Evolutionary conservation across 2,113 vertebrate genomes (phyloP).

Genomic region (Xiphias gladius): DNA sequence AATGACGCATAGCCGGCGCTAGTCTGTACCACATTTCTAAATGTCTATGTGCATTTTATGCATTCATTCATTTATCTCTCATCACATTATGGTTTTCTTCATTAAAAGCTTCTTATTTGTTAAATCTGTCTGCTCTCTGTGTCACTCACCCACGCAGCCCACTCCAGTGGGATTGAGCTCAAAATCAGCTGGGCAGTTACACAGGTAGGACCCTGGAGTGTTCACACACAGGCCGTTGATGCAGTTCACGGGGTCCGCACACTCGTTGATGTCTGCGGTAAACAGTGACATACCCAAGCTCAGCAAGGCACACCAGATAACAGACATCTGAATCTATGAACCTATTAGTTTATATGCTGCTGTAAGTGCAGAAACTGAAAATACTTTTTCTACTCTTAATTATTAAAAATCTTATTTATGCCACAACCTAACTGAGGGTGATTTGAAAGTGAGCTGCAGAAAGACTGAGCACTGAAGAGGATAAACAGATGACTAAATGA

Average conservation of each 20-base stretch:
- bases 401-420: neutral
- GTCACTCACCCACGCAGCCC: constrained; percentile 93
- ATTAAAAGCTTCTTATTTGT: neutral
- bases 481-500: neutral
- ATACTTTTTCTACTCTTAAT: neutral
- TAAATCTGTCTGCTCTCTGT: no score
- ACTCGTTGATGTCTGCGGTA: constrained; percentile 92
- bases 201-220: constrained; percentile 92
- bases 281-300: constrained; percentile 12
- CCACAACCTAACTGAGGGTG: neutral
- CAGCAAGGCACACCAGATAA: neutral
- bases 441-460: neutral
- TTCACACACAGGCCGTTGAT: constrained; percentile 95
- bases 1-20: no score
- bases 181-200: constrained; percentile 94
- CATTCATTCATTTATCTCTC: neutral
- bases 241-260: constrained; percentile 93
- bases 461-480: neutral
- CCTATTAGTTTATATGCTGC: neutral
- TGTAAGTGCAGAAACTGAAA: neutral
- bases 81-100: neutral
- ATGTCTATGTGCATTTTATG: neutral
- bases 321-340: neutral
- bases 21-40: neutral
- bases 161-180: constrained; percentile 93